These are phyloP conservation scores for Zaprionus nigranus DNA, from an alignment of 1,140 invertebrate species.

Conservation along the genomic window DNA sequence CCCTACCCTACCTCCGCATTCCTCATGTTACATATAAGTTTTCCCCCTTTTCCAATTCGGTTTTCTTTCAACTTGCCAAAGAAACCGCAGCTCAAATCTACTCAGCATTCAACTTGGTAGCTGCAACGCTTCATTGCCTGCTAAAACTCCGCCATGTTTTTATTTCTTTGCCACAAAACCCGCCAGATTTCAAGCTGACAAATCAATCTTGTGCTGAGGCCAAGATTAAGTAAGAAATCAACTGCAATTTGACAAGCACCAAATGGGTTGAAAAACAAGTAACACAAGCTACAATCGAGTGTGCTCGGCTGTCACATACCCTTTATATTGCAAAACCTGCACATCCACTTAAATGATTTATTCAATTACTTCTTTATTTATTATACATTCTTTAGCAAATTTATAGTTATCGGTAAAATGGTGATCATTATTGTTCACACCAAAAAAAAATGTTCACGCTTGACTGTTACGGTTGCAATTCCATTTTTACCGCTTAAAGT, in stretches of 20 bases:
- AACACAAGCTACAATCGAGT: too few species aligned
- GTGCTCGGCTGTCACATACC: not conserved
- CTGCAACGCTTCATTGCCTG: not conserved
- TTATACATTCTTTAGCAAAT: too few species aligned
- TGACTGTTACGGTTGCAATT: too few species aligned
- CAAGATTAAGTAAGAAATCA: not conserved
- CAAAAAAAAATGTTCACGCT: too few species aligned
- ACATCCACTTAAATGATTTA: too few species aligned
- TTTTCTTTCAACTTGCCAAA: not conserved
- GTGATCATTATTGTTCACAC: too few species aligned
- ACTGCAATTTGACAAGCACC: conserved; percentile 5
- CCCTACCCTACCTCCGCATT: not conserved
- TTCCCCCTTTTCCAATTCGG: not conserved
- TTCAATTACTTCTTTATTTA: too few species aligned
- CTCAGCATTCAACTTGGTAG: not conserved
- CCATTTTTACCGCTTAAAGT: too few species aligned
- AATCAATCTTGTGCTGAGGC: not conserved
- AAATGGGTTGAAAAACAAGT: not conserved
- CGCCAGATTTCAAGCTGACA: not conserved
- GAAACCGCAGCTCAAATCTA: not conserved
- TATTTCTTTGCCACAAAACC: not conserved
- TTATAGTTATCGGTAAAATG: too few species aligned
- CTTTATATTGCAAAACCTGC: too few species aligned
- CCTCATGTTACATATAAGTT: not conserved
- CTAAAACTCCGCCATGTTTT: not conserved